phyloP scores from a whole-genome alignment of 2,797 vertebrate genomes.

The Clarias pachynema region DNA sequence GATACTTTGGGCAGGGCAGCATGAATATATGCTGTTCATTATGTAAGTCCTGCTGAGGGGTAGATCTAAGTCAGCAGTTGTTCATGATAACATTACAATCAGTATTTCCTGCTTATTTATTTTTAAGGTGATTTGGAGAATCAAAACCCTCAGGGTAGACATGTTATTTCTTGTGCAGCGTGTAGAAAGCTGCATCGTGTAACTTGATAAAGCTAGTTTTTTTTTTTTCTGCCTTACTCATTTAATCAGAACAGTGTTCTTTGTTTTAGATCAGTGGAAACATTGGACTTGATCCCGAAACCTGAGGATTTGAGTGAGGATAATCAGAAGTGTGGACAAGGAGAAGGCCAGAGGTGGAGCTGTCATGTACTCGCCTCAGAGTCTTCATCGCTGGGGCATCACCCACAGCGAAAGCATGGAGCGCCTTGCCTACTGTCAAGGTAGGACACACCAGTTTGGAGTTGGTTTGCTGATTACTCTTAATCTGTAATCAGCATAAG shows the following conservation, averaged over 20 bases:
- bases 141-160: background rate
- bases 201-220: background rate
- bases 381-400: slow-evolving; percentile 82
- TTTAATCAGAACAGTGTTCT: background rate
- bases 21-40: slow-evolving; percentile 39
- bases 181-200: background rate
- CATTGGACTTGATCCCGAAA: slow-evolving; percentile 3
- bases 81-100: background rate
- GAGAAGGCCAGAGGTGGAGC: slow-evolving; percentile 3
- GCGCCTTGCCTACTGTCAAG: slow-evolving; percentile 77
- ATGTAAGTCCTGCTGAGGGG: background rate
- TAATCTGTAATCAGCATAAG: background rate
- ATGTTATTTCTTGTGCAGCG: background rate
- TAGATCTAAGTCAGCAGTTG: slow-evolving; percentile 12
- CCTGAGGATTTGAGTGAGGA: slow-evolving; percentile 20
- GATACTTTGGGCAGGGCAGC: slow-evolving; percentile 50
- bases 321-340: background rate
- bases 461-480: background rate
- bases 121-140: background rate
- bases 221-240: background rate
- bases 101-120: background rate
- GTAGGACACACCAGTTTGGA: slow-evolving; percentile 56
- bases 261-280: slow-evolving; percentile 23
- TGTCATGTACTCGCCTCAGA: slow-evolving; percentile 81
- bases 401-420: slow-evolving; percentile 82